Conservation (phyloP, 2,113 vertebrate genomes). For the Odocoileus virginianus region DNA sequence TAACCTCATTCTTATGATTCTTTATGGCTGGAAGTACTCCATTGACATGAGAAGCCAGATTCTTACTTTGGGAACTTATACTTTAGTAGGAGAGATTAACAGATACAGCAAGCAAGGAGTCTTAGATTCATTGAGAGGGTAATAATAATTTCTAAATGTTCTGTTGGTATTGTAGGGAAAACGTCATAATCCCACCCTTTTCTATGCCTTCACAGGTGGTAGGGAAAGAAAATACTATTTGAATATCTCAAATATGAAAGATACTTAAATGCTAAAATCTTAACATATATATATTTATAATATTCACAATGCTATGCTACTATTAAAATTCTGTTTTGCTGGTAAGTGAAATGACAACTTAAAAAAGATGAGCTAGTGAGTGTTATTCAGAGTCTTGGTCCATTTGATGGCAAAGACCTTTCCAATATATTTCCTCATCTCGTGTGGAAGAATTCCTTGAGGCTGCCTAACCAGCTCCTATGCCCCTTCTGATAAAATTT, state of each 20-base stretch:
- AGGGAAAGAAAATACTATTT: constrained; percentile 16
- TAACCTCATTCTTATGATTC: neutral
- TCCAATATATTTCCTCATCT: neutral
- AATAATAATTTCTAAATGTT: constrained; percentile 45
- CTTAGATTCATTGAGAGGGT: constrained; percentile 36
- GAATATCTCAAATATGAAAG: neutral
- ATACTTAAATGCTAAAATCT: neutral
- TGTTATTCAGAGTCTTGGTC: neutral
- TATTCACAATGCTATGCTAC: neutral
- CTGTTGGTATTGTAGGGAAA: neutral
- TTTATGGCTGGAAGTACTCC: constrained; percentile 27
- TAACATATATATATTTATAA: neutral
- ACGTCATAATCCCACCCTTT: neutral
- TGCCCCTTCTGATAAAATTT: neutral
- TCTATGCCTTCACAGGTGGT: neutral
- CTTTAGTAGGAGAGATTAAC: constrained; percentile 35
- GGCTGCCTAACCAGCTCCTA: neutral
- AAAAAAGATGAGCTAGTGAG: neutral
- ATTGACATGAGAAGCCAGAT: constrained; percentile 7
- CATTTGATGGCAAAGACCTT: neutral
- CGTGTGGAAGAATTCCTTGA: neutral
- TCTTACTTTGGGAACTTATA: constrained; percentile 20
- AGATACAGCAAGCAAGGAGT: constrained; percentile 1
- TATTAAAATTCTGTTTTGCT: neutral
- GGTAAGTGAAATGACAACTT: neutral